Base-by-base conservation (phyloP, 2,797 vertebrate genomes). In the Rhinichthys osculus region DNA sequence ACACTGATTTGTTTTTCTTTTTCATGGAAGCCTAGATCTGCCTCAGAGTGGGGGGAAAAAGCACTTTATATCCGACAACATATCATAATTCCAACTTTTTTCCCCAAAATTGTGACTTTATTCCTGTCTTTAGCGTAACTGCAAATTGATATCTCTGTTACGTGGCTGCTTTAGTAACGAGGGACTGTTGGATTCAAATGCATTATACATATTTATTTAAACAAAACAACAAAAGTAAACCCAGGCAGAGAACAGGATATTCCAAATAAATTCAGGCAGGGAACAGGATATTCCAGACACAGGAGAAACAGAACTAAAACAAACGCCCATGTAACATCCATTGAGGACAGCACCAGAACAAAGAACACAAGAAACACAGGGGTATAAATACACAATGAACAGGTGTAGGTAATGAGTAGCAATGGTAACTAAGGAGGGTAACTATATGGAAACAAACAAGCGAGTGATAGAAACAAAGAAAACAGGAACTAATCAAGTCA, bases 241-340 rank as follows among this genome's bases (percentile, higher is more conserved):
- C 1, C 62, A 33, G 14, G 62, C 14, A 33, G 62, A 66, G 14
- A 64, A 64, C 1, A 64, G 13, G 2, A 17, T 17, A 3, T 66
- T 30, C 13, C 6, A 7, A 59, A n/a, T 7, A 30, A 66, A 66
- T 30, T 3, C 27, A 66, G 27, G 27, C 27, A 7, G 14, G 30
- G 14, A 30, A 66, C 1, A 66, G 62, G 6, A 33, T 66, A 3
- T 33, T 66, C 27, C 27, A 30, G 13, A 66, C 14, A 33, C 0
- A 3, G 27, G 6, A 66, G 14, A 17, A 66, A 33, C 14, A 33
- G 14, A 64, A 62, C 10, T 62, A 62, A 5, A 62, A 62, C 4
- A 30, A 66, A 30, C 0, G 0, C 0, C 13, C 14, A 7, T 0
- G 1, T 3, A 30, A 62, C 59, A 62, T 16, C 27, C 27, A 30